Base-by-base conservation (phyloP, 1,140 invertebrate genomes). In the Hypsibius dujardini region DNA sequence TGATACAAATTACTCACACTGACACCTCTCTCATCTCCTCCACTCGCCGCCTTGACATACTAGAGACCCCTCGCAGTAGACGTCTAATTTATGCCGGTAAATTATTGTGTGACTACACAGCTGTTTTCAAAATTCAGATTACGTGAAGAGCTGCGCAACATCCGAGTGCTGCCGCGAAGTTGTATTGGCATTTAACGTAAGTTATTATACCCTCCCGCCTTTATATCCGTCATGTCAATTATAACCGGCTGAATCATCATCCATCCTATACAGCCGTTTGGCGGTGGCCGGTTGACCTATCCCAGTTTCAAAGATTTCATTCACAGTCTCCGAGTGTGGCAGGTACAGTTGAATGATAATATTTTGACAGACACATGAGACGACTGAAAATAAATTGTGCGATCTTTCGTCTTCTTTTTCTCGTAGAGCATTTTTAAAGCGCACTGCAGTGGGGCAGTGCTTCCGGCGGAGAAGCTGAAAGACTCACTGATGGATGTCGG, bases 91-190 rank as follows among this genome's bases (percentile, higher is more conserved):
- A n/a, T n/a, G n/a, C n/a, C n/a, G n/a, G n/a, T n/a, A n/a, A n/a
- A n/a, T n/a, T n/a, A n/a, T n/a, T n/a, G n/a, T n/a, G n/a, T n/a
- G n/a, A n/a, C n/a, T n/a, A n/a, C n/a, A n/a, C n/a, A n/a, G 2
- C 71, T 47, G 71, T 71, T 28, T 42, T 72, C 2, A 71, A 15
- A 73, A 80, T 81, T 47, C 76, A 87, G 86, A 95, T 82, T 93
- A 93, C 75, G 92, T 95, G 70, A 93, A 92, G 78, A 92, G 90
- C 73, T 93, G 90, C 79, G 90, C 90, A 0, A 91, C 88, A 56
- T 85, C 93, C 74, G 90, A 93, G 80, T 90, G 92, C 14, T 93
- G 90, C 77, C 82, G 90, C 73, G 90, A 93, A 82, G 88, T 93
- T 14, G 87, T 94, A 1, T 82, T 92, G 0, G 86, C 90, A 47